Evolutionary conservation across 2,888 invertebrate species (phyloP).

Genomic region (Dynastes maya): DNA sequence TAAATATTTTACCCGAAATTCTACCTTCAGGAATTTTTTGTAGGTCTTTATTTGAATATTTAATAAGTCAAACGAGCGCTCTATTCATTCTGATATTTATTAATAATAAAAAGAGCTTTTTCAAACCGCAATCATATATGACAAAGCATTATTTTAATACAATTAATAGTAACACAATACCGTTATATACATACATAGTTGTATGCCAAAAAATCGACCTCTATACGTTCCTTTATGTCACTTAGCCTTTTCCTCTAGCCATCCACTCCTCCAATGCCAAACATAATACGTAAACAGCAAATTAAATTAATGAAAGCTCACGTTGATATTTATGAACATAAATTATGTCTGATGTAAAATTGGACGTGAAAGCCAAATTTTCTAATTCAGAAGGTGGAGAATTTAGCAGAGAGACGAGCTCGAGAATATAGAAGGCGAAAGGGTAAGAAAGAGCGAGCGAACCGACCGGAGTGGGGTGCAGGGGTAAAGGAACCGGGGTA

Average conservation of each 20-base stretch:
- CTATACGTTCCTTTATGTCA: conserved; percentile 9
- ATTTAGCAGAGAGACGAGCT: conserved; percentile 3
- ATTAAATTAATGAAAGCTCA: conserved; percentile 49
- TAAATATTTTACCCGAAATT: neutral
- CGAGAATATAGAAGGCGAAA: conserved; percentile 7
- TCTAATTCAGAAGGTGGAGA: conserved; percentile 66
- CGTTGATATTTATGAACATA: conserved; percentile 47
- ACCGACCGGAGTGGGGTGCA: neutral
- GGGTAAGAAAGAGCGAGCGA: conserved; percentile 5
- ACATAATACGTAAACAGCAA: conserved; percentile 45
- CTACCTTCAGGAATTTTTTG: neutral
- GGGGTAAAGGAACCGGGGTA: conserved; percentile 18
- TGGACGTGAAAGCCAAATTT: conserved; percentile 68
- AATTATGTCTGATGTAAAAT: conserved; percentile 54
- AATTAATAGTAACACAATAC: conserved; percentile 29
- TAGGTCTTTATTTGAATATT: conserved; percentile 27
- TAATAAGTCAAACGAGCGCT: neutral
- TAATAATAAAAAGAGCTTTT: conserved; percentile 41
- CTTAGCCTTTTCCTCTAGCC: neutral
- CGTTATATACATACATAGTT: conserved; percentile 4
- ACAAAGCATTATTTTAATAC: conserved; percentile 41
- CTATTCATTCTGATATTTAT: conserved; percentile 14
- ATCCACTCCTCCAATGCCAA: conserved; percentile 11
- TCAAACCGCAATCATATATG: conserved; percentile 28
- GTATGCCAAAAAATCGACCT: conserved; percentile 14